These are phyloP conservation scores for Tribolium freemani DNA, from an alignment of 2,888 invertebrate genomes.

Conservation along the genomic window DNA sequence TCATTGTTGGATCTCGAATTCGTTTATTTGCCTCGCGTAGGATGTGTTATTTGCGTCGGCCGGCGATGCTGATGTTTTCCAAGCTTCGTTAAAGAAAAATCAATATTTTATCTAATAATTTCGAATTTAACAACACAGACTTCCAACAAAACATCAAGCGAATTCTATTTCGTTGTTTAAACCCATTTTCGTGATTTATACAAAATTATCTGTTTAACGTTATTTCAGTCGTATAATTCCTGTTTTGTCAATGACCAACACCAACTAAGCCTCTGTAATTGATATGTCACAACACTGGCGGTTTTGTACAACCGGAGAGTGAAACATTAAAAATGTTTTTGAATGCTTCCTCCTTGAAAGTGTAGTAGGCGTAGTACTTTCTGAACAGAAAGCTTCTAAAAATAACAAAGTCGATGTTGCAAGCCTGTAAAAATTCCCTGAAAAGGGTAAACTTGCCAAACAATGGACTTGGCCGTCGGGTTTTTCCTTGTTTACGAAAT, in stretches of 20 bases:
- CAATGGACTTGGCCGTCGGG: not conserved
- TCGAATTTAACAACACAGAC: not conserved
- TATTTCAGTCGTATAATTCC: not conserved
- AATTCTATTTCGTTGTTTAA: too few species aligned
- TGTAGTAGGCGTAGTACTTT: not conserved
- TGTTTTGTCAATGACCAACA: not conserved
- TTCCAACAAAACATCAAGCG: too few species aligned
- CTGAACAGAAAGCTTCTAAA: not conserved
- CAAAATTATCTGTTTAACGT: not conserved
- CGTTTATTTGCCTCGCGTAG: conserved; percentile 32
- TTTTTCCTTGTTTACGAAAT: conserved; percentile 14
- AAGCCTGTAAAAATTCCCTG: not conserved
- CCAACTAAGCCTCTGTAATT: too few species aligned
- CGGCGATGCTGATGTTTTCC: not conserved
- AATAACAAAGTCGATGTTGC: not conserved
- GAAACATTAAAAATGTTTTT: too few species aligned
- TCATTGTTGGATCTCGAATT: conserved; percentile 55
- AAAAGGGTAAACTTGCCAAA: not conserved
- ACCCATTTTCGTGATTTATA: too few species aligned
- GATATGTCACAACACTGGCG: too few species aligned
- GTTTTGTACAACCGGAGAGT: too few species aligned
- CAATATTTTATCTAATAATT: not conserved
- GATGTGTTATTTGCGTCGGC: conserved; percentile 14
- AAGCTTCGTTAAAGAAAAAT: not conserved
- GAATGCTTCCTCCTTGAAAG: too few species aligned